These are phyloP conservation scores for Tragelaphus scriptus DNA, from an alignment of 2,113 vertebrate genomes.

Conservation along the genomic window DNA sequence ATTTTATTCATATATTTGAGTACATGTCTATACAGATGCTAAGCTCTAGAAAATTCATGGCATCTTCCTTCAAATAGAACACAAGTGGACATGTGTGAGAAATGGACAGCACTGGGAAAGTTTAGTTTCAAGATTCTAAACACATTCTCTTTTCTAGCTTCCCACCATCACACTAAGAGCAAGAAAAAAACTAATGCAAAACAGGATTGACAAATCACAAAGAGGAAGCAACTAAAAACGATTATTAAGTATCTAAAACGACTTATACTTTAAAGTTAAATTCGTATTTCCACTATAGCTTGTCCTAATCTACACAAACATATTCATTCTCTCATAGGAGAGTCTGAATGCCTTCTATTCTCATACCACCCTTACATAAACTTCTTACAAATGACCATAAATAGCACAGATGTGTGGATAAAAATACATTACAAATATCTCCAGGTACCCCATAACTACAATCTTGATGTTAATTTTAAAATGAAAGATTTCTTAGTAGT, in stretches of 20 bases:
- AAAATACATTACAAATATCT: constrained; percentile 16
- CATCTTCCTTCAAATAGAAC: not conserved
- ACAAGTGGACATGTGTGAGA: not conserved
- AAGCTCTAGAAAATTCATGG: not conserved
- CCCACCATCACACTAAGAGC: not conserved
- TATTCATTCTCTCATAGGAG: not conserved
- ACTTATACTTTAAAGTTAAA: constrained; percentile 4
- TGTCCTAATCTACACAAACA: not conserved
- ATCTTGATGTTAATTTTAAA: constrained; percentile 19
- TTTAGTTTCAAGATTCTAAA: constrained; percentile 23
- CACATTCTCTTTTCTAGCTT: not conserved
- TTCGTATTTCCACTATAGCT: not conserved
- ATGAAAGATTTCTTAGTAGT: not conserved
- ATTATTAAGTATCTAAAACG: constrained; percentile 12
- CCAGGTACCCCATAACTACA: not conserved
- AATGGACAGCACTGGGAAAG: not conserved
- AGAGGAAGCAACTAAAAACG: not conserved
- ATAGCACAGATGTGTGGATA: not conserved
- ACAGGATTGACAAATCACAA: not conserved
- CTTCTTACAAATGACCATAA: constrained; percentile 4
- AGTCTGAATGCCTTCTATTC: not conserved
- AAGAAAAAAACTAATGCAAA: constrained; percentile 24
- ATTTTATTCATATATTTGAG: not conserved
- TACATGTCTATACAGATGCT: not conserved
- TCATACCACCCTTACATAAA: not conserved